These are phyloP conservation scores for Chrysomallon squamiferum DNA, from an alignment of 1,140 invertebrate species.

Conservation along the genomic window DNA sequence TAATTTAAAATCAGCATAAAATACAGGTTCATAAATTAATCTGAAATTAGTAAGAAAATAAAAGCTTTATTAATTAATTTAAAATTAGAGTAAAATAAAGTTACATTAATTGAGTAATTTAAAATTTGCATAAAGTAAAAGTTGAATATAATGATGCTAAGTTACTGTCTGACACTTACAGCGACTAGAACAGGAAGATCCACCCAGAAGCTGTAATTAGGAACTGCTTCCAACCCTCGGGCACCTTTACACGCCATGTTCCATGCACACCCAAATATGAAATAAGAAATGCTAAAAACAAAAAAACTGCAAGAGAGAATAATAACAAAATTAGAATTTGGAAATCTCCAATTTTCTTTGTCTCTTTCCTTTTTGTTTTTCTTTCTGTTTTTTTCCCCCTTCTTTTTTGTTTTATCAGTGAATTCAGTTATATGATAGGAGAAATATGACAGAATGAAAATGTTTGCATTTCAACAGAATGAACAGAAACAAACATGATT, in stretches of 20 bases:
- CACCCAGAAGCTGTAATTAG: conserved; percentile 33
- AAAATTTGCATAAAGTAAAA: no score
- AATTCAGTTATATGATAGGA: neutral
- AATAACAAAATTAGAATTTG: neutral
- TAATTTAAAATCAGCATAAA: no score
- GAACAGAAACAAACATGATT: neutral
- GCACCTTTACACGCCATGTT: conserved; percentile 27
- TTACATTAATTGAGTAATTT: no score
- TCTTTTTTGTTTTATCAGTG: neutral
- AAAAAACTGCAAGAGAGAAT: conserved; percentile 19
- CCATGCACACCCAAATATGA: conserved; percentile 21
- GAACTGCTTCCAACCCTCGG: conserved; percentile 26
- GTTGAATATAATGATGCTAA: no score
- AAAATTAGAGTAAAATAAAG: no score
- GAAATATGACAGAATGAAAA: neutral
- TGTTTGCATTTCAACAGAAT: neutral
- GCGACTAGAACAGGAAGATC: conserved; percentile 29
- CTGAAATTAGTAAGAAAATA: no score
- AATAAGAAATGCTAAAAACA: conserved; percentile 20
- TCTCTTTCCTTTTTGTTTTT: no score
- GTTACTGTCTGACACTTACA: no score
- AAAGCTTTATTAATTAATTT: no score
- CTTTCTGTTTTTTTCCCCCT: no score
- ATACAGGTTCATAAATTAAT: no score
- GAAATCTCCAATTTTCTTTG: neutral